Base-by-base conservation (phyloP, 2,888 invertebrate species). In the Ctena decussata region DNA sequence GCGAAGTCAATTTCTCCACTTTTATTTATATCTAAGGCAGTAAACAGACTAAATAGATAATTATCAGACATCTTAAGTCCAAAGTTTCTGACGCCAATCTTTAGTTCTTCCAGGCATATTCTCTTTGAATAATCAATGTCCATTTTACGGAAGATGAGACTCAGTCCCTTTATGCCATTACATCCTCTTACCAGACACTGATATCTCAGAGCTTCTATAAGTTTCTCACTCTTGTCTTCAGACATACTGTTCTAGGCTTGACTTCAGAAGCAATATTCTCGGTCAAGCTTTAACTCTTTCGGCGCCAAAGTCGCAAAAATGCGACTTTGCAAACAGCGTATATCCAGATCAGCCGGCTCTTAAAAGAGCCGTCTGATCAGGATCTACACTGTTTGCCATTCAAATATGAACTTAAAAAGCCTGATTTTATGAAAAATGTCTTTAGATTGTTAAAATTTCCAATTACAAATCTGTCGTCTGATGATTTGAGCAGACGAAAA, bases 1-100 rank as follows among this genome's bases (percentile, higher is more conserved):
- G 89, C 79, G 83, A 94, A 94, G 79, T 94, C 94, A n/a, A 94
- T 91, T 5, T 87, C 87, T 3, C 91, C 91, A 78, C 90, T 92
- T 11, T 89, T 82, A 81, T 94, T 93, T 39, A 89, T 84, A 76
- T 94, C 94, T 32, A 94, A 77, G 35, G 91, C 89, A 21, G 82
- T 35, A 81, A 94, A 94, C 32, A 94, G 82, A 15, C 77, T 77
- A 39, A 71, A 70, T 8, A 94, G 72, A 24, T 94, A 92, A 11
- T 85, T 87, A 15, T 93, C 91, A 3, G 93, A 89, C 89, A 93
- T 90, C 30, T 80, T 71, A 18, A 93, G 80, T n/a, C 94, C 93
- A 65, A 89, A 94, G 8, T 70, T 77, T 44, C 88, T 73, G 5
- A 94, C 72, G 0, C 94, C 94, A 39, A 89, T 80, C 39, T 86